phyloP scores from a whole-genome alignment of 1,140 invertebrate species.

The Copidosoma floridanum region DNA sequence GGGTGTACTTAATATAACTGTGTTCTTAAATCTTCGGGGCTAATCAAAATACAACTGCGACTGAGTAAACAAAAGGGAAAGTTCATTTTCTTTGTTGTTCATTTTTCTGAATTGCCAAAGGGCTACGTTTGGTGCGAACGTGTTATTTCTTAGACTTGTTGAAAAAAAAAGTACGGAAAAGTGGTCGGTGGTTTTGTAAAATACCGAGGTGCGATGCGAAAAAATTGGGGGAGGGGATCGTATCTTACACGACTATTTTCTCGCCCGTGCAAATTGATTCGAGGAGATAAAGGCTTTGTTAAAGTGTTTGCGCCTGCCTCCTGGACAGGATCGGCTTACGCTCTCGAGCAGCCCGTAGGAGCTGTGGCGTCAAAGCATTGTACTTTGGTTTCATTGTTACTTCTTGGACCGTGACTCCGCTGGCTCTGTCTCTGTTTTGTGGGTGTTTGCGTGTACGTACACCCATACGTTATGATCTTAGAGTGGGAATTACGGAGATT shows the following conservation, averaged over 20 bases:
- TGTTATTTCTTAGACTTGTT: too few species aligned
- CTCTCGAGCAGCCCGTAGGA: too few species aligned
- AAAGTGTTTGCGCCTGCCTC: constrained; percentile 1
- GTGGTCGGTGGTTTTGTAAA: too few species aligned
- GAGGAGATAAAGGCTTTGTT: constrained; percentile 3
- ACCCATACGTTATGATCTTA: background rate
- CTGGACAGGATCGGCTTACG: background rate
- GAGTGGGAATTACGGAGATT: constrained; percentile 17
- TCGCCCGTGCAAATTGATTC: constrained; percentile 12
- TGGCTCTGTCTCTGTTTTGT: too few species aligned
- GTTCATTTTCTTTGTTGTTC: too few species aligned
- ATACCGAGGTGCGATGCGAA: background rate
- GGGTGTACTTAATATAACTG: background rate
- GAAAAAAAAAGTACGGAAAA: too few species aligned
- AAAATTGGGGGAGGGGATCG: too few species aligned
- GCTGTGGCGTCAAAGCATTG: constrained; percentile 1
- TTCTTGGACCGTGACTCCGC: background rate
- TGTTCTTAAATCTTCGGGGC: background rate
- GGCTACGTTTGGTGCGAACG: too few species aligned
- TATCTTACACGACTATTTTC: too few species aligned
- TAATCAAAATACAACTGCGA: background rate
- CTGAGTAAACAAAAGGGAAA: too few species aligned
- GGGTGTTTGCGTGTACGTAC: too few species aligned
- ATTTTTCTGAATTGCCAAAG: too few species aligned
- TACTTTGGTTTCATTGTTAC: constrained; percentile 12